Evolutionary conservation across 2,797 vertebrate genomes (phyloP).

Genomic region (Sylvia borin): DNA sequence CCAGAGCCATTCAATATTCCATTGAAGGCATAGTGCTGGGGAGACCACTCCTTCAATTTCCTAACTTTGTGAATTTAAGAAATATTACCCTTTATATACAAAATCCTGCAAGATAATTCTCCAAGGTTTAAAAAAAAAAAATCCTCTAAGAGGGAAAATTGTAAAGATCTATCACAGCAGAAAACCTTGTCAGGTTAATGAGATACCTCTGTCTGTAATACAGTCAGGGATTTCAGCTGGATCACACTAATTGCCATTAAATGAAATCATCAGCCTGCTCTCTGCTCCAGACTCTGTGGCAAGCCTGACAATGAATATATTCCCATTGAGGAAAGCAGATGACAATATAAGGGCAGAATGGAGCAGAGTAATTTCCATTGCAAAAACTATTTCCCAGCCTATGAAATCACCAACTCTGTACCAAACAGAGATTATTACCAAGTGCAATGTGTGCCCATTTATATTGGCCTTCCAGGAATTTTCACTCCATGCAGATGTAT

Average conservation of each 20-base stretch:
- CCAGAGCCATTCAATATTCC: not conserved
- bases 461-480: not conserved
- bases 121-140: not conserved
- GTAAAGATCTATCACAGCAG: not conserved
- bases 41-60: not conserved
- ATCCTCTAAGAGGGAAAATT: not conserved
- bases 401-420: not conserved
- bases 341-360: not conserved
- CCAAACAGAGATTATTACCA: not conserved
- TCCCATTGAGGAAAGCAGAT: not conserved
- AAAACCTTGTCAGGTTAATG: conserved; percentile 20
- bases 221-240: conserved; percentile 8
- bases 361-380: not conserved
- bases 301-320: conserved; percentile 12
- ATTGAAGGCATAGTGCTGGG: not conserved
- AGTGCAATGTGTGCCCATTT: not conserved
- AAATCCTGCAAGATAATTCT: not conserved
- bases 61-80: not conserved
- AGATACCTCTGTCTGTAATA: not conserved
- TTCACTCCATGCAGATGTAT: not conserved
- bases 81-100: not conserved
- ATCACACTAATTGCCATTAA: conserved; percentile 2
- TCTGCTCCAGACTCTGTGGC: not conserved
- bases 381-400: not conserved
- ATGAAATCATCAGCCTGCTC: conserved; percentile 13